A percentile compares a stretch with the other conserved stretches of the same genome.
Evolutionary conservation across 1,140 invertebrate species (phyloP).

Genomic region (Caenorhabditis latens): DNA sequence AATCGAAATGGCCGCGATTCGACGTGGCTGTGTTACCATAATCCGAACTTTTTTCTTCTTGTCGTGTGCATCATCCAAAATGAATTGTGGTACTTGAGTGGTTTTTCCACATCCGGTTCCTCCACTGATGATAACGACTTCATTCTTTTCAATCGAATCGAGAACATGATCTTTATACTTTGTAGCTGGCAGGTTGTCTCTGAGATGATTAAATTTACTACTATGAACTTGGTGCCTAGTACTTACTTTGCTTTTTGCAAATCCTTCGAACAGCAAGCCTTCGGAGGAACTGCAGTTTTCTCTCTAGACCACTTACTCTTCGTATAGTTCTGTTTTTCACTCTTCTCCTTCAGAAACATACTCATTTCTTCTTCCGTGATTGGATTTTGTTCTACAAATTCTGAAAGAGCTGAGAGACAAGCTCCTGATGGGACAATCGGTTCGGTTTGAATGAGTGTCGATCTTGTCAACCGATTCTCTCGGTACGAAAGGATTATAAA

Average conservation of each 20-base stretch:
- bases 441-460: background rate
- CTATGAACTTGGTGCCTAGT: slow-evolving; percentile 70
- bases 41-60: slow-evolving; percentile 85
- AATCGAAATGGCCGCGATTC: slow-evolving; percentile 90
- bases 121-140: slow-evolving; percentile 87
- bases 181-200: slow-evolving; percentile 82
- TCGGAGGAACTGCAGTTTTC: background rate
- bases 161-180: slow-evolving; percentile 80
- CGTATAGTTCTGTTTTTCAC: background rate
- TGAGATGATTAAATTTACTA: slow-evolving; percentile 80
- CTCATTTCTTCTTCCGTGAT: slow-evolving; percentile 14
- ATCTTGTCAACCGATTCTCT: slow-evolving; percentile 78
- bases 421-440: background rate
- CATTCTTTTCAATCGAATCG: slow-evolving; percentile 85
- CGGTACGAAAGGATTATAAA: slow-evolving; percentile 80
- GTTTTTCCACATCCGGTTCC: slow-evolving; percentile 92
- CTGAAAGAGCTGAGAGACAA: background rate
- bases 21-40: slow-evolving; percentile 91
- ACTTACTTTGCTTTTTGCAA: background rate
- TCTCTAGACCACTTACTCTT: background rate
- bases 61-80: slow-evolving; percentile 85
- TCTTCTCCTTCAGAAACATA: background rate
- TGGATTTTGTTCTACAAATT: background rate
- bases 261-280: background rate
- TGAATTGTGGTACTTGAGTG: slow-evolving; percentile 90